Percentiles rank a stretch among this genome's conserved stretches.
Evolutionary conservation across 1,140 invertebrate genomes (phyloP).

Genomic region (Saccostrea cuccullata): DNA sequence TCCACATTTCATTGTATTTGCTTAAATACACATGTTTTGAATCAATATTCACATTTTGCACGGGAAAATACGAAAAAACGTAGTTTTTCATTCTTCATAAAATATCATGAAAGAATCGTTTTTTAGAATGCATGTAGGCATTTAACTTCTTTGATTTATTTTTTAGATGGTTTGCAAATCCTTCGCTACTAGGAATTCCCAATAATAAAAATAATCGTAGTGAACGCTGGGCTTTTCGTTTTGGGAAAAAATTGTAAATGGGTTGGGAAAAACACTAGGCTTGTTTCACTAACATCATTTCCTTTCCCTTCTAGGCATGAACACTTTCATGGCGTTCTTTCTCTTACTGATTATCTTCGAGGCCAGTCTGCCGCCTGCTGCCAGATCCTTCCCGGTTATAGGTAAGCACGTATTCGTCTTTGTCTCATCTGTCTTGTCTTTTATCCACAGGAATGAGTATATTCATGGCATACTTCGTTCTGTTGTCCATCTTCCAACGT

Average conservation of each 20-base stretch:
- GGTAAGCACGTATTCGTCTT: slow-evolving; percentile 66
- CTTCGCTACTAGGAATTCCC: slow-evolving; percentile 21
- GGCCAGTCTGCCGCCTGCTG: slow-evolving; percentile 74
- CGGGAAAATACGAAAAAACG: background rate
- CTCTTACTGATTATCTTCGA: slow-evolving; percentile 74
- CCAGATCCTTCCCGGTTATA: slow-evolving; percentile 75
- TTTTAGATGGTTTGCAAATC: slow-evolving; percentile 36
- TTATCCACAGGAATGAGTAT: slow-evolving; percentile 77
- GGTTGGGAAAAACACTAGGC: slow-evolving; percentile 68
- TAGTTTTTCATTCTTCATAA: slow-evolving; percentile 7
- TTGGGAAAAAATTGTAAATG: background rate
- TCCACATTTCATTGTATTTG: background rate
- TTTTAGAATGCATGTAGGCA: slow-evolving; percentile 3
- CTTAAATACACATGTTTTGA: background rate
- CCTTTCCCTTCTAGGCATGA: slow-evolving; percentile 74
- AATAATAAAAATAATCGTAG: background rate
- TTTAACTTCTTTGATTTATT: background rate
- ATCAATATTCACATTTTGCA: background rate
- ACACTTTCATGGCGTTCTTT: slow-evolving; percentile 78
- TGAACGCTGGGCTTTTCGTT: background rate
- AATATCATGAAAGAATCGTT: background rate
- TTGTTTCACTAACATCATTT: slow-evolving; percentile 40
- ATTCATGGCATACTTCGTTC: slow-evolving; percentile 78
- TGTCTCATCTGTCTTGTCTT: slow-evolving; percentile 42
- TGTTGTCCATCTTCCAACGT: slow-evolving; percentile 73